Percentiles rank a stretch among this genome's conserved stretches.
Evolutionary conservation across 2,888 invertebrate genomes (phyloP).

Genomic region (Andrena bucephala): DNA sequence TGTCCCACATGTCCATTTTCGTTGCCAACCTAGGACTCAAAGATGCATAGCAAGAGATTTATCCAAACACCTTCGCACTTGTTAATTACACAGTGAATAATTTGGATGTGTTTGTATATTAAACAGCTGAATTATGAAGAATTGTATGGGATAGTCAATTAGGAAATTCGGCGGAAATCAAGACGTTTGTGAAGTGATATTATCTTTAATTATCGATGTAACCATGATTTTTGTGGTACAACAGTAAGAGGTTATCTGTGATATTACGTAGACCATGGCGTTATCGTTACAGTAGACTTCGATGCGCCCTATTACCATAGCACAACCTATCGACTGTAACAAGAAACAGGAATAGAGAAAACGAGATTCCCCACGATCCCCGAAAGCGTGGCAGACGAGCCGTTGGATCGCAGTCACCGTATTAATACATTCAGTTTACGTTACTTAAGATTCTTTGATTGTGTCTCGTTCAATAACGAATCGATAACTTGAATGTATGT

Average conservation of each 20-base stretch:
- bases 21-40: neutral
- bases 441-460: slow-evolving; percentile 20
- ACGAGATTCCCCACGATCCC: slow-evolving; percentile 12
- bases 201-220: slow-evolving; percentile 34
- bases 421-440: slow-evolving; percentile 8
- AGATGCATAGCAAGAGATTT: neutral
- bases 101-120: neutral
- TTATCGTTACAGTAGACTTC: slow-evolving; percentile 60
- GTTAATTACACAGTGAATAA: neutral
- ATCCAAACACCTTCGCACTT: neutral
- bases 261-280: slow-evolving; percentile 70
- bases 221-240: slow-evolving; percentile 57
- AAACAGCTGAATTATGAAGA: neutral
- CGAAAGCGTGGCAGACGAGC: neutral
- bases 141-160: neutral
- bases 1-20: neutral
- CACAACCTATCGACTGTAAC: neutral
- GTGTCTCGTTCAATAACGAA: neutral
- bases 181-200: slow-evolving; percentile 25
- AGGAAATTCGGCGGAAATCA: slow-evolving; percentile 1
- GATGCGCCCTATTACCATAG: slow-evolving; percentile 18
- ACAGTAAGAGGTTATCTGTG: slow-evolving; percentile 75
- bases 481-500: neutral
- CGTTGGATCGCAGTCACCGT: slow-evolving; percentile 1
- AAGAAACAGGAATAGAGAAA: slow-evolving; percentile 4